Evolutionary conservation across 2,888 invertebrate genomes (phyloP), one percentile per base, ranked within the genome.

Genomic region (Leucania comma): DNA sequence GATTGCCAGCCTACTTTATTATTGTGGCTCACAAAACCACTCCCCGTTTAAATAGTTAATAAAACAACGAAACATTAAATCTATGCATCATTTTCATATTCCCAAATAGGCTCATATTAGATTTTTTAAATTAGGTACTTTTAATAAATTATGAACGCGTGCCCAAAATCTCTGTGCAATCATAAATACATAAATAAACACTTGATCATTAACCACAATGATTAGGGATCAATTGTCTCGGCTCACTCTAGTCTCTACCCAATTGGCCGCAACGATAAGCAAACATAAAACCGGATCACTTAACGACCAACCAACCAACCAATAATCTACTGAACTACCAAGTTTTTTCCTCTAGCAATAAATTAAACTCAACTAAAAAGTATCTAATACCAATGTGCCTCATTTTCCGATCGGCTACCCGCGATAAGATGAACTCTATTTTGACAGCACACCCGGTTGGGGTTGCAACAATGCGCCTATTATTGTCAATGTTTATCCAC

Each of bases 401-500:
- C 84, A 74, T 87, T 89, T 88, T 86, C 83, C 82, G 87, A 86
- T 87, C 86, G 85, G 72, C 79, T 78, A 75, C 77, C 65, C 72
- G 46, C 75, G 85, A 87, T 86, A 82, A 73, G 60, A 73, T 72
- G 72, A 70, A 70, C 68, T 74, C 71, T 87, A 83, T 88, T 88
- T 87, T 87, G 80, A 82, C 82, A 83, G 78, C 81, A 79, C 82
- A 81, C 80, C 82, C 80, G 80, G 85, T 76, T 83, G 82, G 87
- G 88, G 84, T 87, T 91, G 93, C 93, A 92, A 95, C 95, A 95
- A 95, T 95, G 92, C 92, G 72, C 87, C 93, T 94, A 95, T 95
- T 95, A 95, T 95, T 89, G 88, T 83, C 83, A 87, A 86, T 95
- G 94, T 95, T 95, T 94, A 92, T 93, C 90, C 94, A 95, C 94